Base-by-base conservation (phyloP, 2,888 invertebrate species). In the Ditula angustiorana region DNA sequence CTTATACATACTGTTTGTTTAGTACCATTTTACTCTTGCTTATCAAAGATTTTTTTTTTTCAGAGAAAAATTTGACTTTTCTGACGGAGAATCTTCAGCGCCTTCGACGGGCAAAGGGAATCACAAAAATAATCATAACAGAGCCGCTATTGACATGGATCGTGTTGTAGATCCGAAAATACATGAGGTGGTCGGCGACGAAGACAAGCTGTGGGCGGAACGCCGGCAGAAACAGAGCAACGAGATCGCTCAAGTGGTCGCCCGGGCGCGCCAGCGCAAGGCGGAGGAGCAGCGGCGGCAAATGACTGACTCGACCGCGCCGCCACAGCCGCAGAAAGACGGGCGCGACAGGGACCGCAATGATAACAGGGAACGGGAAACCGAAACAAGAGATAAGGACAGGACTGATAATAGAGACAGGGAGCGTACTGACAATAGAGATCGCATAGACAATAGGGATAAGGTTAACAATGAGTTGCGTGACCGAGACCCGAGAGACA, bases 51-150 rank as follows among this genome's bases (percentile, higher is more conserved):
- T 70, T 67, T 70, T 69, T 65, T 59, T 69, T 89, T 86, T 63
- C 88, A 96, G 96, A 93, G 97, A 98, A 92, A 98, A 98, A 88
- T 90, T 99, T 82, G 96, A 97, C 72, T 99, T 98, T 89, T 98
- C 98, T 81, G 98, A 99, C 89, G 98, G 98, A 78, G 98, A 98
- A 74, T 84, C 62, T 49, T 30, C 91, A 13, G 85, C 88, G 26
- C 83, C 83, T 62, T 85, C 88, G 13, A 72, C 74, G 50, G 83
- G 75, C 67, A 86, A 90, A 77, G 81, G 81, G 53, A 81, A 70
- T 67, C 73, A 85, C 70, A 81, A 88, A 75, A 83, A 80, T 69
- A 84, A 75, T 66, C 81, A 78, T 66, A 82, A 80, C 73, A 83
- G 91, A 69, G 77, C 80, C 67, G 85, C 73, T 76, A 78, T 82